Conservation (phyloP, 2,888 invertebrate genomes). For the Antitype chi region DNA sequence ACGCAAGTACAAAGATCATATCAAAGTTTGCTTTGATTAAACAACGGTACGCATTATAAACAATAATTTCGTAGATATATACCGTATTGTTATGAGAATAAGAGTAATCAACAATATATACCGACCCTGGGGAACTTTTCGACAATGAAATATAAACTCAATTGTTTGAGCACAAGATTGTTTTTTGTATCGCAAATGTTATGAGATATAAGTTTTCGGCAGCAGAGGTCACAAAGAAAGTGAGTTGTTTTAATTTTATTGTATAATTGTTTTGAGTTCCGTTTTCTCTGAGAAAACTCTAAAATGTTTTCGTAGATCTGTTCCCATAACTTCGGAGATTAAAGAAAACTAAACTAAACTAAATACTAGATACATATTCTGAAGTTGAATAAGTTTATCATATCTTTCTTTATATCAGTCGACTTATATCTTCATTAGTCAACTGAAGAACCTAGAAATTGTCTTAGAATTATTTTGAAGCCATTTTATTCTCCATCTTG, state of each 20-base stretch:
- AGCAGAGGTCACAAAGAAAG: constrained; percentile 56
- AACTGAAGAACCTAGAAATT: no score
- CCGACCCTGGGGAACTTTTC: constrained; percentile 45
- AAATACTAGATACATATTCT: constrained; percentile 1
- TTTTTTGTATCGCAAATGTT: constrained; percentile 17
- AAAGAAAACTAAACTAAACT: not conserved
- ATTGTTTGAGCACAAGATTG: constrained; percentile 20
- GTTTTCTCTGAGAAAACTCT: constrained; percentile 47
- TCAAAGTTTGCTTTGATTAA: constrained; percentile 45
- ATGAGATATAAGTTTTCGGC: constrained; percentile 38
- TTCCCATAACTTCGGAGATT: constrained; percentile 48
- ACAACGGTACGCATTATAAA: constrained; percentile 42
- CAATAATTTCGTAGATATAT: constrained; percentile 54
- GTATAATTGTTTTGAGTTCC: constrained; percentile 53
- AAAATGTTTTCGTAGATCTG: constrained; percentile 22
- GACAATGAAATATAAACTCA: constrained; percentile 45
- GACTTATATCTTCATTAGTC: no score
- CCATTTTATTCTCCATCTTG: no score
- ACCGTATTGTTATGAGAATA: constrained; percentile 65
- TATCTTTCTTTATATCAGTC: no score
- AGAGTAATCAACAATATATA: constrained; percentile 50
- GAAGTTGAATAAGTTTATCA: no score
- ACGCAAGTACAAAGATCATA: constrained; percentile 37
- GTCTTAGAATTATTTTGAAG: no score
- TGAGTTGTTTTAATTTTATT: constrained; percentile 55